phyloP scores from a whole-genome alignment of 2,888 invertebrate genomes.

The Synanthedon formicaeformis region DNA sequence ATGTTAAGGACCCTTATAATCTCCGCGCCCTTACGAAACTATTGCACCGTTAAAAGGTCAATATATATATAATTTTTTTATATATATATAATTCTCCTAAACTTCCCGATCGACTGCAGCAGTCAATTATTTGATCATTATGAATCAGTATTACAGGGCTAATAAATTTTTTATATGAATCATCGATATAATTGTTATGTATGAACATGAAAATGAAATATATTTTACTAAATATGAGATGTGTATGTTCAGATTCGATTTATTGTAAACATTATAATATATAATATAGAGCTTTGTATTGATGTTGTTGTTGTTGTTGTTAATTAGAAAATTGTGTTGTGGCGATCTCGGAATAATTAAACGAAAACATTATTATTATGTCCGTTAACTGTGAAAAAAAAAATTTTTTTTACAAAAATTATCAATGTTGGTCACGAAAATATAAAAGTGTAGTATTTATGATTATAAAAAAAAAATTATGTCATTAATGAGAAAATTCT shows the following conservation, averaged over 20 bases:
- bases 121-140: slow-evolving; percentile 47
- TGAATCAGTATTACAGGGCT: slow-evolving; percentile 67
- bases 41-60: too few relatives aligned
- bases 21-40: too few relatives aligned
- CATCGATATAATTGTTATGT: neutral
- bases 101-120: slow-evolving; percentile 1
- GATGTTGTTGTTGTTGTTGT: slow-evolving; percentile 19
- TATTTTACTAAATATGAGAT: neutral
- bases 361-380: too few relatives aligned
- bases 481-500: too few relatives aligned
- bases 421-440: too few relatives aligned
- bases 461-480: too few relatives aligned
- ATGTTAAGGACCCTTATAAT: too few relatives aligned
- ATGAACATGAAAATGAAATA: neutral
- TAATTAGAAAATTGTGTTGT: neutral
- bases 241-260: neutral
- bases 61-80: neutral
- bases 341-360: neutral
- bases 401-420: too few relatives aligned
- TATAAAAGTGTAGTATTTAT: too few relatives aligned
- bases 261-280: neutral
- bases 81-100: neutral
- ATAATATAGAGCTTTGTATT: slow-evolving; percentile 21
- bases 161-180: slow-evolving; percentile 8
- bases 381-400: too few relatives aligned